Evolutionary conservation across 2,113 vertebrate species (phyloP).

Genomic region (Actenoides hombroni): DNA sequence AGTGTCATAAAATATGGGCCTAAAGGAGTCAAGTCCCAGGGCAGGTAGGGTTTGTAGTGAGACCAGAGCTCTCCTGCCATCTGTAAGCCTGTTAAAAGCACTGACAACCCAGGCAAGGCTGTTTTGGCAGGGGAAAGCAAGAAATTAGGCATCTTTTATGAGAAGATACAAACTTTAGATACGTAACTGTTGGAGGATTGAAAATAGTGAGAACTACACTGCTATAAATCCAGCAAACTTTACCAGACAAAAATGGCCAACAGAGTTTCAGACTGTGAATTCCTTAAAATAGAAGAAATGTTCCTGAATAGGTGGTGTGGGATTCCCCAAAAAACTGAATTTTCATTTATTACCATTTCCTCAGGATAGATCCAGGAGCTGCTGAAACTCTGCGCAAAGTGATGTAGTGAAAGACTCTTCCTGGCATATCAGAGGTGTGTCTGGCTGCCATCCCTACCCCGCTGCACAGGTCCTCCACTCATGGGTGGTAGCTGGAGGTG

Average conservation of each 20-base stretch:
- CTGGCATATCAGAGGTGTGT: not conserved
- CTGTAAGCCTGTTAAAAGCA: conserved; percentile 29
- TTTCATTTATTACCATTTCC: not conserved
- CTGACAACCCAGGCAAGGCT: conserved; percentile 16
- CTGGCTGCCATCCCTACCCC: not conserved
- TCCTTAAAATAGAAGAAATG: not conserved
- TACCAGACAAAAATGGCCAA: not conserved
- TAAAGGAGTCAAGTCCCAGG: conserved; percentile 23
- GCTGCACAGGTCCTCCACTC: not conserved
- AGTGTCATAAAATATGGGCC: conserved; percentile 58
- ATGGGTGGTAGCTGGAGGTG: not conserved
- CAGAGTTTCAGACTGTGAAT: not conserved
- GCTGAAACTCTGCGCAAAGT: not conserved
- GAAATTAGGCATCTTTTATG: not conserved
- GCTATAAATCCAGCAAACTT: not conserved
- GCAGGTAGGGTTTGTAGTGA: not conserved
- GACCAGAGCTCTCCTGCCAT: conserved; percentile 4
- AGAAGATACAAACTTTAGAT: conserved; percentile 21
- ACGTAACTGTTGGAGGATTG: not conserved
- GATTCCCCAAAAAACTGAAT: not conserved
- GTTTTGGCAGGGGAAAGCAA: not conserved
- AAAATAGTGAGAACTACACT: conserved; percentile 31
- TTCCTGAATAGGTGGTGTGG: not conserved
- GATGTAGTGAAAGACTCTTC: not conserved
- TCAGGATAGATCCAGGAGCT: not conserved